Evolutionary conservation across 1,140 invertebrate genomes (phyloP).

Genomic region (Drosophila malerkotliana): DNA sequence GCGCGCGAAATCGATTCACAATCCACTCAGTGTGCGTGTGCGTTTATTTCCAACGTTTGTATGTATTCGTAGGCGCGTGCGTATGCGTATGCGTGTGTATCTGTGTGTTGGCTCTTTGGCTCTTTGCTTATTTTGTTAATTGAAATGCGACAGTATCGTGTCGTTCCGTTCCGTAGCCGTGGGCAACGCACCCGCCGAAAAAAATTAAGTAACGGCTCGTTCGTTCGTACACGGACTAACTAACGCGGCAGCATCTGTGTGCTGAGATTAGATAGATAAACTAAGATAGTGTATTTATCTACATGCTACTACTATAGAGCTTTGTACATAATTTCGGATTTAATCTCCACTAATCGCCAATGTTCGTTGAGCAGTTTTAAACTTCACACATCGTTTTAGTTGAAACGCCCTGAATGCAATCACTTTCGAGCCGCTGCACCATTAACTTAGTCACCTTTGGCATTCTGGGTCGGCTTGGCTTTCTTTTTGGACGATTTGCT

Average conservation of each 20-base stretch:
- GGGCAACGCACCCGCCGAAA: slow-evolving; percentile 41
- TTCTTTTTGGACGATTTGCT: slow-evolving; percentile 31
- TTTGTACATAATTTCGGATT: slow-evolving; percentile 7
- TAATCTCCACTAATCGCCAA: slow-evolving; percentile 25
- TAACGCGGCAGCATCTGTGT: not conserved
- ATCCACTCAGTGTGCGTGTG: slow-evolving; percentile 29
- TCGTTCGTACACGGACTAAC: slow-evolving; percentile 7
- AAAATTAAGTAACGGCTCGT: slow-evolving; percentile 12
- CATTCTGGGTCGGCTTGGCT: slow-evolving; percentile 34
- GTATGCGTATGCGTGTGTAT: slow-evolving; percentile 13
- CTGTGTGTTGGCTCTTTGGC: slow-evolving; percentile 24
- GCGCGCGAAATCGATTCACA: slow-evolving; percentile 36
- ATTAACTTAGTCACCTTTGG: slow-evolving; percentile 45
- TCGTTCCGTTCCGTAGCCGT: slow-evolving; percentile 26
- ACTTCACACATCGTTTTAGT: slow-evolving; percentile 17
- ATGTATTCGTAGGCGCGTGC: slow-evolving; percentile 2
- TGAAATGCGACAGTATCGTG: slow-evolving; percentile 63
- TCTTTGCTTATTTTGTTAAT: slow-evolving; percentile 78
- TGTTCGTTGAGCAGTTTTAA: slow-evolving; percentile 23
- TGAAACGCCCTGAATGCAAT: slow-evolving; percentile 30
- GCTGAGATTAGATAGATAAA: slow-evolving; percentile 23
- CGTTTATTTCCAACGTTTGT: not conserved
- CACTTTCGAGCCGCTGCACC: slow-evolving; percentile 44
- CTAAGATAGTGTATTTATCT: slow-evolving; percentile 23
- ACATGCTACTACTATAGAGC: slow-evolving; percentile 7